These are phyloP conservation scores for Ferdinandea cuprea DNA, from an alignment of 2,888 invertebrate species.

Conservation along the genomic window DNA sequence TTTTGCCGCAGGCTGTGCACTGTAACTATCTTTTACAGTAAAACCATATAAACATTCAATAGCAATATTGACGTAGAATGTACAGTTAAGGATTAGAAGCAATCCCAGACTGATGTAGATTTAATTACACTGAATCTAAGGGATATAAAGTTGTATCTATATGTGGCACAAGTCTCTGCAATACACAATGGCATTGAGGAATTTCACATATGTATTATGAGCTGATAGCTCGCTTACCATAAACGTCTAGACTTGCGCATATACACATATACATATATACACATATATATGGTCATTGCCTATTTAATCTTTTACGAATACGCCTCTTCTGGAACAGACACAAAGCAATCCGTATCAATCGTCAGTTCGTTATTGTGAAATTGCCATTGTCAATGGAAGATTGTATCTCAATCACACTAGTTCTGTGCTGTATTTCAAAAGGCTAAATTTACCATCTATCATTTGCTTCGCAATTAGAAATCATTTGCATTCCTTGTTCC, in stretches of 20 bases:
- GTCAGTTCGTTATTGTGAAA: background rate
- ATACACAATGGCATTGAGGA: background rate
- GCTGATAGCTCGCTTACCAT: background rate
- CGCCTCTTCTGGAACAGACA: background rate
- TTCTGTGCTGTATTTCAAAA: background rate
- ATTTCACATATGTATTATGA: no score
- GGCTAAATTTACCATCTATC: constrained; percentile 14
- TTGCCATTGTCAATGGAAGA: background rate
- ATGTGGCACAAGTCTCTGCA: background rate
- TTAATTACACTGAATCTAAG: constrained; percentile 54
- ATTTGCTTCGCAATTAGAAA: constrained; percentile 46
- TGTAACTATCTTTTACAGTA: no score
- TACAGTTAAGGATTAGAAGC: constrained; percentile 28
- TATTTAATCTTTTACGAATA: constrained; percentile 54
- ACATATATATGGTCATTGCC: constrained; percentile 32
- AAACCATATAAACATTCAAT: no score
- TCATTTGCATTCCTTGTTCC: constrained; percentile 43
- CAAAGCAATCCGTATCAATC: constrained; percentile 2
- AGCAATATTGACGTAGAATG: no score
- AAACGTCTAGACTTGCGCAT: constrained; percentile 50
- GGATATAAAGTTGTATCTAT: constrained; percentile 18
- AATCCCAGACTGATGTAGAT: constrained; percentile 48
- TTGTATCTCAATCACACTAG: background rate
- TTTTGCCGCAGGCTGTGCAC: no score
- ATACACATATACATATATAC: background rate